Conservation (phyloP, 2,797 vertebrate genomes). For the Todus mexicanus region DNA sequence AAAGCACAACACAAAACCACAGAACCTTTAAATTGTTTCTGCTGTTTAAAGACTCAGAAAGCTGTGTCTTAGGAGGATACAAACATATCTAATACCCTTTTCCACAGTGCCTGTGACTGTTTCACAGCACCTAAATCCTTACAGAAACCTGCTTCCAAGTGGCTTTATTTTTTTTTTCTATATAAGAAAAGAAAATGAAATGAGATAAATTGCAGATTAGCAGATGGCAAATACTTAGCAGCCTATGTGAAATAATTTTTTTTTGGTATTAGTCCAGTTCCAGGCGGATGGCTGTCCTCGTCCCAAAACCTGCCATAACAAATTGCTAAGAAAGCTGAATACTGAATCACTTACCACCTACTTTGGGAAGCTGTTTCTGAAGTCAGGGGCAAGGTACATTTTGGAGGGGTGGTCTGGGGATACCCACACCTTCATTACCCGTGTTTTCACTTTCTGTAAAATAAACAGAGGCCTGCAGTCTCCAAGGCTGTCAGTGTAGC, state of each 20-base stretch:
- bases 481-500: conserved; percentile 1
- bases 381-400: neutral
- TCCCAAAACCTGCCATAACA: conserved; percentile 16
- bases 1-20: too few relatives aligned
- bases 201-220: conserved; percentile 6
- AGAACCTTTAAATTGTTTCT: neutral
- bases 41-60: neutral
- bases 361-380: neutral
- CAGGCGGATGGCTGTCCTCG: neutral
- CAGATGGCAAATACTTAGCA: conserved; percentile 37
- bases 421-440: neutral
- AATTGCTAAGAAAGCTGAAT: neutral
- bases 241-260: neutral
- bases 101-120: neutral
- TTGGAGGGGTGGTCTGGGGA: neutral
- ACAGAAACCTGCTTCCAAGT: neutral
- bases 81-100: neutral
- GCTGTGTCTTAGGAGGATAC: neutral
- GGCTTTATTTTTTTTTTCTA: neutral
- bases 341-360: conserved; percentile 2
- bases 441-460: neutral
- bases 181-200: conserved; percentile 3
- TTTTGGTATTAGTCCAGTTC: conserved; percentile 29
- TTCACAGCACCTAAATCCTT: neutral
- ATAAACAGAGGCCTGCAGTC: conserved; percentile 15